Evolutionary conservation across 2,888 invertebrate species (phyloP).

Genomic region (Sepiola atlantica): DNA sequence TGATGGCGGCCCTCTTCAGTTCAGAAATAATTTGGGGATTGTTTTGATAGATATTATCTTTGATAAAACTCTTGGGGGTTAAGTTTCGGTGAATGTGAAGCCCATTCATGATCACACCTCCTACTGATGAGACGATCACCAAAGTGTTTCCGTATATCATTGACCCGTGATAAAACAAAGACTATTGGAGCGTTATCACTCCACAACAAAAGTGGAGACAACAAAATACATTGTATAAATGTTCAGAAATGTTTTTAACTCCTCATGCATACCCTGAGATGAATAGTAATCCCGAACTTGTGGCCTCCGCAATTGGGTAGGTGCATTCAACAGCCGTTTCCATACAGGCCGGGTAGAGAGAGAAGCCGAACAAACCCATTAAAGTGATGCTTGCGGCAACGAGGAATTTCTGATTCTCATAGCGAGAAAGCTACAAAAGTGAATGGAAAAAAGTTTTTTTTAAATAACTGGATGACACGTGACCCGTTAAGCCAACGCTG

Average conservation of each 20-base stretch:
- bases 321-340: constrained; percentile 76
- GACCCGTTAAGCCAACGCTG: too few species aligned
- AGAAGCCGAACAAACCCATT: constrained; percentile 76
- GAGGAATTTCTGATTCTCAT: constrained; percentile 61
- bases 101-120: too few species aligned
- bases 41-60: too few species aligned
- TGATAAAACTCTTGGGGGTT: too few species aligned
- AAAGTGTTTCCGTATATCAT: background rate
- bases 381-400: constrained; percentile 70
- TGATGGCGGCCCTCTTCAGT: too few species aligned
- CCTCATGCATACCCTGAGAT: constrained; percentile 73
- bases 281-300: constrained; percentile 76
- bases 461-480: too few species aligned
- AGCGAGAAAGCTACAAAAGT: constrained; percentile 62
- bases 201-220: background rate
- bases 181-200: background rate
- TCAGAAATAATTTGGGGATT: too few species aligned
- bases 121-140: too few species aligned
- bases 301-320: constrained; percentile 77
- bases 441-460: background rate
- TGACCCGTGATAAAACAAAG: background rate
- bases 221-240: background rate
- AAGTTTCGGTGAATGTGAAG: too few species aligned
- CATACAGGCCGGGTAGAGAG: constrained; percentile 76
- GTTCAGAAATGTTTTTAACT: background rate